Evolutionary conservation across 2,888 invertebrate species (phyloP).

Genomic region (Ferrisia virgata): DNA sequence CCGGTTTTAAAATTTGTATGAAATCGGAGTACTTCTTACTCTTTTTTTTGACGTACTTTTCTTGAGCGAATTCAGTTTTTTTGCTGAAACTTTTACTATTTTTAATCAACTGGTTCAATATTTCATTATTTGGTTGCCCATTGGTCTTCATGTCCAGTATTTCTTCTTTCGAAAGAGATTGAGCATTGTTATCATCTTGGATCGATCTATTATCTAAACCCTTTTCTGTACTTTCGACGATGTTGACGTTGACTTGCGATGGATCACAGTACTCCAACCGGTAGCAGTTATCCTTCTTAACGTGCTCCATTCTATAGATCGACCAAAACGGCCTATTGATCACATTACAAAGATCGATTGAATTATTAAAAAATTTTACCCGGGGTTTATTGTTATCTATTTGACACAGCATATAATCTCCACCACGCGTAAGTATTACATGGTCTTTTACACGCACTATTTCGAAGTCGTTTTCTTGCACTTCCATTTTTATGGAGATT

Average conservation of each 20-base stretch:
- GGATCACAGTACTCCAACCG: slow-evolving; percentile 9
- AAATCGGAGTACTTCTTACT: slow-evolving; percentile 88
- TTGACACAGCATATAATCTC: background rate
- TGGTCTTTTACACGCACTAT: slow-evolving; percentile 1
- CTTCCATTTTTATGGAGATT: no score
- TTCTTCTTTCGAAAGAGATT: slow-evolving; percentile 77
- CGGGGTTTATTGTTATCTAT: slow-evolving; percentile 9
- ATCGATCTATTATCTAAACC: slow-evolving; percentile 83
- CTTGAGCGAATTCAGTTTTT: slow-evolving; percentile 90
- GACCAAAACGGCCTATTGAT: background rate
- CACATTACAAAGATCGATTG: background rate
- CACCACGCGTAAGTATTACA: slow-evolving; percentile 27
- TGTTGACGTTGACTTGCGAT: background rate
- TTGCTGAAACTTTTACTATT: slow-evolving; percentile 86
- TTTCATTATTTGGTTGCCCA: slow-evolving; percentile 73
- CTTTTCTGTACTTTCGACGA: background rate
- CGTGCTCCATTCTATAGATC: background rate
- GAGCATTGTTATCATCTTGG: slow-evolving; percentile 73
- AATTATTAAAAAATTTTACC: background rate
- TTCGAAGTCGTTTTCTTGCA: background rate
- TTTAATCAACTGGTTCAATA: slow-evolving; percentile 80
- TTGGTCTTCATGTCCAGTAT: slow-evolving; percentile 75
- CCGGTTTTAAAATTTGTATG: slow-evolving; percentile 75
- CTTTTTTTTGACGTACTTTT: slow-evolving; percentile 93
- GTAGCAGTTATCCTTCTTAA: background rate